Percentiles rank a stretch among this genome's conserved stretches.
Conservation (phyloP, 2,113 vertebrate species). For the Cyanistes caeruleus region DNA sequence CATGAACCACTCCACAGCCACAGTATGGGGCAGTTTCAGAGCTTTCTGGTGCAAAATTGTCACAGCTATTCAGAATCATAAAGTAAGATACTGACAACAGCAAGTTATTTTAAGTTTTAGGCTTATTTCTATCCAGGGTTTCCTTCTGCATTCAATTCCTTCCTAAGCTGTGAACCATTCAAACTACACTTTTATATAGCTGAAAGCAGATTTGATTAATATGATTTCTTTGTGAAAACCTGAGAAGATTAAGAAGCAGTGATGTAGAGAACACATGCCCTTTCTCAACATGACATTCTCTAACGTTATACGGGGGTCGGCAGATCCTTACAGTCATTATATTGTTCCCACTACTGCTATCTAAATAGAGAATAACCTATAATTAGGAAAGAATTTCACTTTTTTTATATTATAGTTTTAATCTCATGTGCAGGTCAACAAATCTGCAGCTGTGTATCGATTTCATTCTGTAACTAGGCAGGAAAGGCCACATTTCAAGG, state of each 20-base stretch:
- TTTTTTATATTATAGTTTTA: slow-evolving; percentile 65
- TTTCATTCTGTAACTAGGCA: slow-evolving; percentile 65
- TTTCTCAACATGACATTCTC: slow-evolving; percentile 73
- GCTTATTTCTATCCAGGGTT: slow-evolving; percentile 77
- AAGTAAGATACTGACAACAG: slow-evolving; percentile 59
- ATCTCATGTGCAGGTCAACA: slow-evolving; percentile 70
- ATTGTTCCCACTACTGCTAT: slow-evolving; percentile 59
- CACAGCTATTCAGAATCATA: slow-evolving; percentile 32
- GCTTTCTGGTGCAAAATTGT: slow-evolving; percentile 40
- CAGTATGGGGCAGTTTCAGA: slow-evolving; percentile 46
- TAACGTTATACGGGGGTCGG: slow-evolving; percentile 43
- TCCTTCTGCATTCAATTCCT: slow-evolving; percentile 76
- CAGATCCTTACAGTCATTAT: slow-evolving; percentile 67
- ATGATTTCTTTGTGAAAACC: slow-evolving; percentile 79
- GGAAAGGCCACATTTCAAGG: slow-evolving; percentile 73
- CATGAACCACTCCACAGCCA: not conserved
- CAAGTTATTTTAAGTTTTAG: slow-evolving; percentile 69
- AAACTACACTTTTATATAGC: slow-evolving; percentile 72
- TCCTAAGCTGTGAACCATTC: slow-evolving; percentile 75
- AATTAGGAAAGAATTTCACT: slow-evolving; percentile 51
- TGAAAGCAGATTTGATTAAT: slow-evolving; percentile 82
- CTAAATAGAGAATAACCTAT: slow-evolving; percentile 61
- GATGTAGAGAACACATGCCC: slow-evolving; percentile 64
- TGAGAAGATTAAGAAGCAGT: slow-evolving; percentile 80
- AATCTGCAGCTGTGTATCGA: slow-evolving; percentile 68